phyloP scores from a whole-genome alignment of 1,140 invertebrate species.

The Periplaneta americana region DNA sequence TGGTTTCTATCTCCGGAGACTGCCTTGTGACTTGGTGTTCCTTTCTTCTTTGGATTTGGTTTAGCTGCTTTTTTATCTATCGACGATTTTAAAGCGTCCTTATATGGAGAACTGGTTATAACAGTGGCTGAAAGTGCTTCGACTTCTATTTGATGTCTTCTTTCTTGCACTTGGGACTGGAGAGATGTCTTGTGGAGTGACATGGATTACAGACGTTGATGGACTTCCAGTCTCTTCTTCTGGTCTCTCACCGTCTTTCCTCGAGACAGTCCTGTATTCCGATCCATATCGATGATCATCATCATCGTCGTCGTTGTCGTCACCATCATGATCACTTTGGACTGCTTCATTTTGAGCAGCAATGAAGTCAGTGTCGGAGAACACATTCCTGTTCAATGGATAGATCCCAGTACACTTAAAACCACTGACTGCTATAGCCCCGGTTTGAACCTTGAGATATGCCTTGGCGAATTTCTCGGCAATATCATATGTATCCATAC shows the following conservation, averaged over 20 bases:
- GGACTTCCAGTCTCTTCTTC: neutral
- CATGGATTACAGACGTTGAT: no score
- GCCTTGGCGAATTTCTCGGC: slow-evolving; percentile 23
- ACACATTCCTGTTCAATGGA: slow-evolving; percentile 27
- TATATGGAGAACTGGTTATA: slow-evolving; percentile 5
- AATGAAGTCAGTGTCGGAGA: slow-evolving; percentile 28
- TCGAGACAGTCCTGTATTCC: neutral
- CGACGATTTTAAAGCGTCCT: neutral
- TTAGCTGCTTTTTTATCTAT: neutral
- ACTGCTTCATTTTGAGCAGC: slow-evolving; percentile 1
- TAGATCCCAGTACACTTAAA: slow-evolving; percentile 32
- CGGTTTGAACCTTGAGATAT: slow-evolving; percentile 28
- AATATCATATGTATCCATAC: slow-evolving; percentile 25
- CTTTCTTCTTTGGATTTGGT: neutral
- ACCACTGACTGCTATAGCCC: slow-evolving; percentile 28
- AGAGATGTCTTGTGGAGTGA: neutral
- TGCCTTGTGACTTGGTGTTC: neutral
- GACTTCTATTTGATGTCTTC: neutral
- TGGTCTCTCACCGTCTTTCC: neutral
- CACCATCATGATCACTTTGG: neutral
- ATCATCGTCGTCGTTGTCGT: neutral
- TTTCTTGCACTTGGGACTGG: slow-evolving; percentile 1
- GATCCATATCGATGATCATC: neutral
- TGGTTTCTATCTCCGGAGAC: neutral
- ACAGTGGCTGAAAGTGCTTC: neutral